phyloP scores from a whole-genome alignment of 2,888 invertebrate genomes.

The Graphium colonna region DNA sequence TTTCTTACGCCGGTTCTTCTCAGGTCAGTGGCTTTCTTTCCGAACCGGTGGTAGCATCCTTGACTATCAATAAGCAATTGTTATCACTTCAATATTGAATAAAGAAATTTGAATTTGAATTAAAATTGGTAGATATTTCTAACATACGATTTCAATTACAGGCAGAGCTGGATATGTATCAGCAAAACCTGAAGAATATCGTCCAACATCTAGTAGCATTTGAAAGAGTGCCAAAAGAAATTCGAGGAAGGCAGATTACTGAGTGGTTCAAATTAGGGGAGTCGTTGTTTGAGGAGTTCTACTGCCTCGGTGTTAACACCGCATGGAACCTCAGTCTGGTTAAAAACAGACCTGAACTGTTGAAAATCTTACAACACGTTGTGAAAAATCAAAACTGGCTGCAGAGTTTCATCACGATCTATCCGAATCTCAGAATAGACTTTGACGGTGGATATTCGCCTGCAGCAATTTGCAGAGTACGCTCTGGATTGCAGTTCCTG shows the following conservation, averaged over 20 bases:
- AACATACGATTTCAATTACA: too few relatives aligned
- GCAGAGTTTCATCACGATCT: constrained; percentile 29
- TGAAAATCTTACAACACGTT: constrained; percentile 20
- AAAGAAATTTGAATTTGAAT: too few relatives aligned
- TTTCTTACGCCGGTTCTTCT: too few relatives aligned
- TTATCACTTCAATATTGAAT: too few relatives aligned
- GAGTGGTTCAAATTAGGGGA: constrained; percentile 31
- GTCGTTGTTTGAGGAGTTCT: constrained; percentile 29
- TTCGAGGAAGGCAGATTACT: constrained; percentile 26
- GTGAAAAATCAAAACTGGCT: constrained; percentile 28
- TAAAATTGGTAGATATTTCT: too few relatives aligned
- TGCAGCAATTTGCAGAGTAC: constrained; percentile 26
- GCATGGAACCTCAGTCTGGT: constrained; percentile 7
- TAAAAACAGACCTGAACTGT: constrained; percentile 18
- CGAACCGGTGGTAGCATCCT: too few relatives aligned
- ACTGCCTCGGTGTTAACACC: constrained; percentile 23
- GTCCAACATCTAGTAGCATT: constrained; percentile 24
- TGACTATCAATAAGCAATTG: too few relatives aligned
- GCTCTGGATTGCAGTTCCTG: constrained; percentile 29
- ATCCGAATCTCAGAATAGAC: constrained; percentile 29
- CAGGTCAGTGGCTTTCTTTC: too few relatives aligned
- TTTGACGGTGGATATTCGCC: constrained; percentile 27
- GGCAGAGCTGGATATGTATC: constrained; percentile 27
- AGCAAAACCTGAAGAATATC: constrained; percentile 26
- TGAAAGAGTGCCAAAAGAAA: constrained; percentile 28